Base-by-base conservation (phyloP, 2,888 invertebrate genomes). In the Hypomecis atomaria region DNA sequence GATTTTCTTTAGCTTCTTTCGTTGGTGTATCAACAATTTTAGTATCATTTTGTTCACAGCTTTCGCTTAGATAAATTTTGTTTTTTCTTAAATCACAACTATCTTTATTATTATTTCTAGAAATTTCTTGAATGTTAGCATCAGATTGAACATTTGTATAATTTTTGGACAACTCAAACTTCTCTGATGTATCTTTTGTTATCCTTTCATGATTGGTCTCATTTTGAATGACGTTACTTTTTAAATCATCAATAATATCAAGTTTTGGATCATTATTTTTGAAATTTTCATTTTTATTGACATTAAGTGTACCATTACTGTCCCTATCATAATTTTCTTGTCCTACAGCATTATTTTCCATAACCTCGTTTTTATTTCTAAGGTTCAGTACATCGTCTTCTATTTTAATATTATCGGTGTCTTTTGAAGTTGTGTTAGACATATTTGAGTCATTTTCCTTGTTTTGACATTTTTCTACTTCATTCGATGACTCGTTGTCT, bases 401-500 rank as follows among this genome's bases (percentile, higher is more conserved):
- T 23, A 40, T 3, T 40, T 40, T 40, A 33, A n/a, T 23, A 33
- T 52, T 52, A 8, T 5, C 23, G n/a, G 6, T 9, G 0, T 42
- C 52, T 5, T 40, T 52, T n/a, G n/a, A 40, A 33, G 38, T 40
- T 42, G 52, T 52, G 42, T 52, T 52, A 7, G 10, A 6, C 5
- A 8, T 40, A 6, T 40, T 52, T 5, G 33, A 10, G 40, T 40
- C 10, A 8, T 52, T 52, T 40, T 52, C 52, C 6, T 52, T 52
- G 4, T 40, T 10, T 52, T 38, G 13, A 23, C 6, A 5, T 38
- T 38, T 5, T 13, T 38, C 50, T 36, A 34, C 1, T 58, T 71
- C 71, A 40, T 70, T 62, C 10, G 23, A 5, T 53, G 11, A 0
- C 7, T 43, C 43, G 23, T 4, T 49, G 6, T 33, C 4, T 52